Conservation (phyloP, 2,113 vertebrate species). For the Heliornis fulica region DNA sequence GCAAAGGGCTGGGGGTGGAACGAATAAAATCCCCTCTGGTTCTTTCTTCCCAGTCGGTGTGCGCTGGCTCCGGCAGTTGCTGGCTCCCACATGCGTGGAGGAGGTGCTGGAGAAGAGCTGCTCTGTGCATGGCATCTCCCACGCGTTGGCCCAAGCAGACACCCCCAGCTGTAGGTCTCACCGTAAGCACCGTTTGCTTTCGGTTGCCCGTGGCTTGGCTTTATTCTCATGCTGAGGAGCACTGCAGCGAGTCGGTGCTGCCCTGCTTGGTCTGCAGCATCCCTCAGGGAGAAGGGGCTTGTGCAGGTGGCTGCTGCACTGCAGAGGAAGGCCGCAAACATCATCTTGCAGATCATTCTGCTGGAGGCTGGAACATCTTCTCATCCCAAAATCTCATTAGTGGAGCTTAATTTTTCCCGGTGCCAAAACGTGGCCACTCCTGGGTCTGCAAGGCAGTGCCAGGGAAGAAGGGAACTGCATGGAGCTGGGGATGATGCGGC, state of each 20-base stretch:
- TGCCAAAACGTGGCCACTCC: accelerated
- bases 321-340: background rate
- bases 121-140: background rate
- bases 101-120: background rate
- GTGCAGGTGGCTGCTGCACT: background rate
- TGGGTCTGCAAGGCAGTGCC: accelerated
- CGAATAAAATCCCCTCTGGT: background rate
- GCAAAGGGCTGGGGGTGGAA: background rate
- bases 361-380: background rate
- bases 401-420: background rate
- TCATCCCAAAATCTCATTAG: accelerated
- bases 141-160: background rate
- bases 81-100: background rate
- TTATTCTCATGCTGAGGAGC: background rate
- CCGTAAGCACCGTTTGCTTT: background rate
- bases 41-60: background rate
- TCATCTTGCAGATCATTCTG: background rate
- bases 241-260: background rate
- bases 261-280: background rate
- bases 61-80: background rate
- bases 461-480: background rate
- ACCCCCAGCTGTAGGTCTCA: background rate
- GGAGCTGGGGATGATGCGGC: accelerated
- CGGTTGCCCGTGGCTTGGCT: background rate
- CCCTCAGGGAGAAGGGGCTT: background rate